Evolutionary conservation across 2,888 invertebrate genomes (phyloP), one percentile per base, ranked within the genome.

Genomic region (Biston stratarius): DNA sequence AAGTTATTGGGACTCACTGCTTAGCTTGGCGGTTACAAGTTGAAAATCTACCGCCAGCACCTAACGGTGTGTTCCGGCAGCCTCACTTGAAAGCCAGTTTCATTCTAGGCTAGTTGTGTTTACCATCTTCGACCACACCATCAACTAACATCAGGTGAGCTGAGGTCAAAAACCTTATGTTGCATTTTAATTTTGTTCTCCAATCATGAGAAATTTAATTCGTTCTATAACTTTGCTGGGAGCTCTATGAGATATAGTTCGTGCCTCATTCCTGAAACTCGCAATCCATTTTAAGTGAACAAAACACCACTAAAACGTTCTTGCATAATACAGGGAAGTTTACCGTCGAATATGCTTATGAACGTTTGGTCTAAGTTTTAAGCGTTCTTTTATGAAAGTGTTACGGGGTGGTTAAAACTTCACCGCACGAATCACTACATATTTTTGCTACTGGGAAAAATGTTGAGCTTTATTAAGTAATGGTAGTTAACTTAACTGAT

Each of bases 271-370:
- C 61, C 51, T 69, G 61, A 74, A 72, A 77, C 77, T 77, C 72
- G 74, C 72, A 75, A 78, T 80, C 70, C 77, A 77, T 66, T 80
- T 81, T 76, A 74, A 71, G 67, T 67, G 73, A 77, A 81, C 80
- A 79, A 82, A 83, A 80, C 77, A 74, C 75, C 73, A 75, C 76
- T 78, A 80, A 81, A 77, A 75, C 77, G 71, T 71, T 76, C 66
- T 71, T 76, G 70, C 70, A 68, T 72, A 67, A 53, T 67, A 58
- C 52, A 67, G n/a, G 59, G 77, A 82, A 83, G 75, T 84, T 84
- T 78, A 70, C 72, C 72, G 69, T 71, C 72, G 79, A 84, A 84
- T 83, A 82, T 81, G 83, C 74, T 82, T 76, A 75, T 71, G 68
- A 73, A 63, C 63, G 61, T 61, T 24, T 76, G 81, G 81, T 69